These are phyloP conservation scores for Nomada fucata DNA, from an alignment of 2,888 invertebrate species.

Conservation along the genomic window DNA sequence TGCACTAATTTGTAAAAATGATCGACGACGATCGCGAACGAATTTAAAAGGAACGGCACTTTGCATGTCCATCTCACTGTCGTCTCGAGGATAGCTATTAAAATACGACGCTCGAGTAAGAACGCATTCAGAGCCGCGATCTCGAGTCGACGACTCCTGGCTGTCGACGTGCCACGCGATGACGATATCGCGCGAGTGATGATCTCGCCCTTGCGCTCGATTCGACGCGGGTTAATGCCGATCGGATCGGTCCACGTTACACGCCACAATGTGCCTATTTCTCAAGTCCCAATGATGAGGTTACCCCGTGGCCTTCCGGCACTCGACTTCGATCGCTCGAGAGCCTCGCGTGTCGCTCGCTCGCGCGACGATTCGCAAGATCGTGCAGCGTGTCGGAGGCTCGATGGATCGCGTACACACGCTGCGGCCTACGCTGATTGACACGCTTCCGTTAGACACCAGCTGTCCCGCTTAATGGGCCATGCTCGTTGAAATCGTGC, in stretches of 20 bases:
- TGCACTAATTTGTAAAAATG: no score
- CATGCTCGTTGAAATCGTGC: slow-evolving; percentile 64
- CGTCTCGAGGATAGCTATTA: no score
- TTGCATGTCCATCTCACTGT: no score
- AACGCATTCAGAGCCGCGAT: background rate
- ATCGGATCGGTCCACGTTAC: slow-evolving; percentile 41
- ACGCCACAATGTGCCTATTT: slow-evolving; percentile 66
- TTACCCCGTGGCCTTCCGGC: slow-evolving; percentile 61
- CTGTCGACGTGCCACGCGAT: slow-evolving; percentile 35
- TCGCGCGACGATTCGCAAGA: slow-evolving; percentile 56
- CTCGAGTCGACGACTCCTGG: background rate
- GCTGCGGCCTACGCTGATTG: slow-evolving; percentile 53
- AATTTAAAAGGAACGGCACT: no score
- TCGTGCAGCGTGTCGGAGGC: slow-evolving; percentile 55
- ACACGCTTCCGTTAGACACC: slow-evolving; percentile 66
- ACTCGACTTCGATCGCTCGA: slow-evolving; percentile 42
- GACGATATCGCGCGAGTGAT: slow-evolving; percentile 54
- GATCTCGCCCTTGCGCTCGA: slow-evolving; percentile 62
- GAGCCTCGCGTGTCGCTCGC: slow-evolving; percentile 24
- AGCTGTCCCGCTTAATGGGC: slow-evolving; percentile 64
- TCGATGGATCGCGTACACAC: slow-evolving; percentile 48
- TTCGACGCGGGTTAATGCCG: slow-evolving; percentile 64
- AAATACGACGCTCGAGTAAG: no score
- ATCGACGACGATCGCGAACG: no score
- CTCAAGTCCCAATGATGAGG: slow-evolving; percentile 64